Evolutionary conservation across 2,113 vertebrate genomes (phyloP).

Genomic region (Protomyctophum bolini): DNA sequence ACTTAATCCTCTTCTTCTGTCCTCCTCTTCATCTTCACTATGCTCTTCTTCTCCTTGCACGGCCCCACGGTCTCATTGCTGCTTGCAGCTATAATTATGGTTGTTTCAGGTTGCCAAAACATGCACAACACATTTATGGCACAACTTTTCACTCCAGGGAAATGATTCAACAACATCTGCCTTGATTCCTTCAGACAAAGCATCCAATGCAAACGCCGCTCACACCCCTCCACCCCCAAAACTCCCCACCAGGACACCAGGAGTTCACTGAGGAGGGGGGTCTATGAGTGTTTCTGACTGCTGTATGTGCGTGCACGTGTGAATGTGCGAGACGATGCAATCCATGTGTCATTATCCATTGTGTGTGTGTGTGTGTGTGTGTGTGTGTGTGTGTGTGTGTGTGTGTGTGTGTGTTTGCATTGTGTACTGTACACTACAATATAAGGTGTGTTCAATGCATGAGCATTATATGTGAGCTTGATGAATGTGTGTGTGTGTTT

Average conservation of each 20-base stretch:
- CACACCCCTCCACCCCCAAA: background rate
- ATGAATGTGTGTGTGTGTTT: too few relatives aligned
- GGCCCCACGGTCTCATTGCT: too few relatives aligned
- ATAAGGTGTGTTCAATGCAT: too few relatives aligned
- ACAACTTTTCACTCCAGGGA: conserved; percentile 25
- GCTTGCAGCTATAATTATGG: background rate
- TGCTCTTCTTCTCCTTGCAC: too few relatives aligned
- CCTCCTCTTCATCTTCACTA: too few relatives aligned
- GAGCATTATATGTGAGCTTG: too few relatives aligned
- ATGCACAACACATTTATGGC: conserved; percentile 30
- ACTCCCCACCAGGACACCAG: conserved; percentile 6
- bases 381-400: too few relatives aligned
- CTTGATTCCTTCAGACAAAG: conserved; percentile 20
- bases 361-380: too few relatives aligned
- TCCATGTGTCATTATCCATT: too few relatives aligned
- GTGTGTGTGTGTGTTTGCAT: too few relatives aligned
- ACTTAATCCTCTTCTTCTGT: background rate
- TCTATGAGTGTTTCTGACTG: background rate
- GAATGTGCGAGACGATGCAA: background rate
- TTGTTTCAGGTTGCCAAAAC: conserved; percentile 8
- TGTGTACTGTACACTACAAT: too few relatives aligned
- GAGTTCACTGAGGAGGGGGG: conserved; percentile 21
- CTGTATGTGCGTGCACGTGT: background rate
- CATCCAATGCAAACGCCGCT: background rate
- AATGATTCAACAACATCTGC: conserved; percentile 47